Base-by-base conservation (phyloP, 1,140 invertebrate species). In the Orchesella cincta region DNA sequence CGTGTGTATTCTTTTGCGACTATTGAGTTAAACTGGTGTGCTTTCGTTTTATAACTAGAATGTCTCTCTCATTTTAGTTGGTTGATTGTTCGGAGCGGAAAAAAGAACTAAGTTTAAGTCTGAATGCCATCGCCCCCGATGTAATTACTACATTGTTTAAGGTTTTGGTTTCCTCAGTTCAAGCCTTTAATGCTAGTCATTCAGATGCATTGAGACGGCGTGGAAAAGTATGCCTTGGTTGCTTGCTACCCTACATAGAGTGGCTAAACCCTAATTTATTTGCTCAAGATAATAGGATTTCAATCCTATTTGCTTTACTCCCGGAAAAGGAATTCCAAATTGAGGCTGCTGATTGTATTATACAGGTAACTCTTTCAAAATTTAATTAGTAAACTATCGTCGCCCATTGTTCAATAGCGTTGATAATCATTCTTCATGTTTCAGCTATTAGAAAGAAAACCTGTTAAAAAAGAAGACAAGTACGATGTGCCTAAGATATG, bases 401-500 rank as follows among this genome's bases (percentile, higher is more conserved):
- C 14, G 12, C 12, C 14, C 23, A 28, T 71, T 33, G 18, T 23
- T 71, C 34, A 33, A 28, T 18, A 8, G 5, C 14, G 1, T 78
- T 34, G 8, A 74, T 31, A 33, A 67, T 35, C 35, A 72, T 31
- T 36, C 26, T 12, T 54, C 74, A 70, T 71, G 75, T 78, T 35
- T 57, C 12, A 81, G 77, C 20, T 81, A 1, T 5, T 79, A 16
- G 75, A 81, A 39, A 29, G 80, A 67, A 81, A 81, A 74, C 46
- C 77, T 18, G 0, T 20, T n/a, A 72, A 39, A 33, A 79, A 79
- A 75, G 77, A 78, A 34, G 75, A 79, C 14, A 36, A 39, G 46
- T 74, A 1, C 23, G 64, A 78, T 16, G 74, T 78, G 54, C 52
- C 67, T 28, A 75, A 76, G n/a, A 26, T 72, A 5, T 77, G 39